Base-by-base conservation (phyloP, 2,113 vertebrate genomes). In the Thunnus maccoyii region DNA sequence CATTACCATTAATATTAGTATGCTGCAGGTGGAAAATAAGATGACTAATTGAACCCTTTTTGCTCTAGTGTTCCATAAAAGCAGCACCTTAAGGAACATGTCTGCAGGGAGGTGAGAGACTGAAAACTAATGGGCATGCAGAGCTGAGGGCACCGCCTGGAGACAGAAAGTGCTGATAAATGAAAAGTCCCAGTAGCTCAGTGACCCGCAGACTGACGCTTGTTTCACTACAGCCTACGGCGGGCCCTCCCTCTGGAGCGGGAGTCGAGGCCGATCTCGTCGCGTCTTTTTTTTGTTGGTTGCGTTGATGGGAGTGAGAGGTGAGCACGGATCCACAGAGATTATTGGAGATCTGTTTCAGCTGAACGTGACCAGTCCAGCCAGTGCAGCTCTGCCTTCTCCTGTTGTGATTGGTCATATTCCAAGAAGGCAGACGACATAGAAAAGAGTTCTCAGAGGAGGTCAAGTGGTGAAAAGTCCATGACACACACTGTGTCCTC, bases 391-490 rank as follows among this genome's bases (percentile, higher is more conserved):
- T 69, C 86, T 20, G 68, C 61, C 78, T 52, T 78, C 89, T 55
- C 41, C 73, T 41, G 69, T 65, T 70, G 73, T 25, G 25, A 72
- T 76, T 77, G 72, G 71, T 76, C 32, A n/a, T 63, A 67, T 76
- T 89, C 68, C 66, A 48, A 71, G 76, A 88, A 88, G 85, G 87
- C 90, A 32, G 72, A 63, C 67, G 51, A 64, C 20, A 41, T 57
- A 69, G 64, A 73, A 73, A 63, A 60, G 17, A 36, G 84, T 69
- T 81, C 75, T 79, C 58, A 79, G 66, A 85, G 55, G 78, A 83
- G 89, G 67, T 85, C 67, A 76, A 83, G 91, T 80, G 68, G 76
- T 64, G 71, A 75, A 62, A 87, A 56, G 86, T 91, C 88, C 71
- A 62, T 41, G 55, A 86, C 82, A 76, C 47, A 27, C 41, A 64